These are phyloP conservation scores for Melipona beecheii DNA, from an alignment of 2,888 invertebrate species.

Conservation along the genomic window DNA sequence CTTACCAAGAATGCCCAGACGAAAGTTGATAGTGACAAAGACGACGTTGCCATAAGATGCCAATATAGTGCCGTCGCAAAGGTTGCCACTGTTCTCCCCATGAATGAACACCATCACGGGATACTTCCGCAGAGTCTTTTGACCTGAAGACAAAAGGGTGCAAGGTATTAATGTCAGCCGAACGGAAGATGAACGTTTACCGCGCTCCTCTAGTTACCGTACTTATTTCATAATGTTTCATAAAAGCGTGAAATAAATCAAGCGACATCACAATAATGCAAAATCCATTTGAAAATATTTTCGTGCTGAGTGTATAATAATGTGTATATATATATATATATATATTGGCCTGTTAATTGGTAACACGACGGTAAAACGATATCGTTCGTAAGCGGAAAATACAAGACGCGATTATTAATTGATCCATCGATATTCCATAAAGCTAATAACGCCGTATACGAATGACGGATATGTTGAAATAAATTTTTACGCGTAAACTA, in stretches of 20 bases:
- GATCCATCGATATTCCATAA: neutral
- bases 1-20: conserved; percentile 93
- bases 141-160: conserved; percentile 65
- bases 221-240: neutral
- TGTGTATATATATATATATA: too few species aligned
- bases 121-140: conserved; percentile 85
- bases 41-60: conserved; percentile 96
- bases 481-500: conserved; percentile 11
- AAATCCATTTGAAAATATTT: conserved; percentile 6
- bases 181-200: neutral
- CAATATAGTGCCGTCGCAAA: conserved; percentile 97
- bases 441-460: neutral
- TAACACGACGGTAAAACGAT: neutral
- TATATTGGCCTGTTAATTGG: neutral
- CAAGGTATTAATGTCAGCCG: neutral
- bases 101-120: conserved; percentile 97
- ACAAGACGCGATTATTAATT: neutral
- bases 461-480: neutral
- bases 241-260: neutral
- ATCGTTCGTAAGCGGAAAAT: neutral
- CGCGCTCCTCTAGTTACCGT: too few species aligned
- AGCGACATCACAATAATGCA: too few species aligned
- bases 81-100: conserved; percentile 98
- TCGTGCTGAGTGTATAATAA: neutral
- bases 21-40: conserved; percentile 93